Evolutionary conservation across 2,113 vertebrate species (phyloP).

Genomic region (Percina caprodes): DNA sequence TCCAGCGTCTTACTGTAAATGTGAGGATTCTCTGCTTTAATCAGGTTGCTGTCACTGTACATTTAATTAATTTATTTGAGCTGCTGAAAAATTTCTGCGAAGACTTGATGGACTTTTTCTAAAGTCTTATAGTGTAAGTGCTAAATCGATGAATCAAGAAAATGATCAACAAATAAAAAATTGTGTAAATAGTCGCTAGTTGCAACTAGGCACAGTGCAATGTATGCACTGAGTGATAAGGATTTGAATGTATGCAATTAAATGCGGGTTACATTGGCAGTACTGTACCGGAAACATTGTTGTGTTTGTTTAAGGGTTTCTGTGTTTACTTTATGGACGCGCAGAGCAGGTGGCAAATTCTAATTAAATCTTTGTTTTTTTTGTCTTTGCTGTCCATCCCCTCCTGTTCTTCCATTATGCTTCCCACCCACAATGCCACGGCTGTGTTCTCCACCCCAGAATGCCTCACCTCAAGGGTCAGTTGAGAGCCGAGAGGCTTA

Average conservation of each 20-base stretch:
- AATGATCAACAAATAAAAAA: neutral
- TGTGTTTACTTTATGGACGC: neutral
- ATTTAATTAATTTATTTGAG: too few species aligned
- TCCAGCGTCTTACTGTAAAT: too few species aligned
- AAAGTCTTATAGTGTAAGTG: neutral
- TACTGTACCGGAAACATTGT: neutral
- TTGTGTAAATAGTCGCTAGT: neutral
- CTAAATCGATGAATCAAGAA: neutral
- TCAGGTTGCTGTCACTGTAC: too few species aligned
- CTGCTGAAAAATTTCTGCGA: too few species aligned
- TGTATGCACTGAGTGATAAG: neutral
- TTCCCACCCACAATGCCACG: neutral
- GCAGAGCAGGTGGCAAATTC: slow-evolving; percentile 2
- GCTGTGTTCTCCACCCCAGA: slow-evolving; percentile 2
- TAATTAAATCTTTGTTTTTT: slow-evolving; percentile 14
- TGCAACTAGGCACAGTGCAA: neutral
- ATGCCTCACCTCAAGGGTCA: slow-evolving; percentile 25
- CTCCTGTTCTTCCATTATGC: too few species aligned
- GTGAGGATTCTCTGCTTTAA: too few species aligned
- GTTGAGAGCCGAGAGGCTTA: neutral
- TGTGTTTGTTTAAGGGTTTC: neutral
- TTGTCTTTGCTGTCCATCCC: too few species aligned
- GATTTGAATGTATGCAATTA: neutral
- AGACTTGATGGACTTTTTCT: neutral
- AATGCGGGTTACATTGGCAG: neutral